These are phyloP conservation scores for Zosterops lateralis DNA, from an alignment of 2,113 vertebrate genomes.

Conservation along the genomic window DNA sequence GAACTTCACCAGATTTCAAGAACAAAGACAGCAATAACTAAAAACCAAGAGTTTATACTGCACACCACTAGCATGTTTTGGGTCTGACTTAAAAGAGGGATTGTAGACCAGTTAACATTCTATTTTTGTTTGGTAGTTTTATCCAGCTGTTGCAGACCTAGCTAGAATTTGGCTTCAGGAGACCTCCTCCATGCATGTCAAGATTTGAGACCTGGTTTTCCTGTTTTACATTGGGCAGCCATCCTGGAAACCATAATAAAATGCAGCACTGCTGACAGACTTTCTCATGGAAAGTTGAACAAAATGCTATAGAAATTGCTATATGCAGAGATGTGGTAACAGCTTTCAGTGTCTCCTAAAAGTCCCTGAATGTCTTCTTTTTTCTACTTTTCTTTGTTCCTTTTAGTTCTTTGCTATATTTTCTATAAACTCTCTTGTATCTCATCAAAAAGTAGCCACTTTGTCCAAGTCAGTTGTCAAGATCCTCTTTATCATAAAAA, in stretches of 20 bases:
- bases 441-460: neutral
- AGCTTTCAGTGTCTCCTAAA: neutral
- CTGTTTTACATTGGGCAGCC: constrained; percentile 7
- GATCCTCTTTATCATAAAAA: neutral
- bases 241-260: constrained; percentile 47
- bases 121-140: constrained; percentile 2
- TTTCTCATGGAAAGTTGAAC: constrained; percentile 7
- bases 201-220: constrained; percentile 34
- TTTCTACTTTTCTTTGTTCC: neutral
- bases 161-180: constrained; percentile 7
- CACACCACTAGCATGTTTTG: neutral
- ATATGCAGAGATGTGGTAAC: neutral
- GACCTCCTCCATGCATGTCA: neutral
- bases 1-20: neutral
- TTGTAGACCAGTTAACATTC: neutral
- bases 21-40: neutral
- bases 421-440: neutral
- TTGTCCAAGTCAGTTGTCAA: neutral
- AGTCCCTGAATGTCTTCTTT: neutral
- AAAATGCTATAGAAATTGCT: constrained; percentile 4
- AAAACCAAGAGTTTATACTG: neutral
- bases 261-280: constrained; percentile 7
- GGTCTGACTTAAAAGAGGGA: neutral
- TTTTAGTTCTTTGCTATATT: neutral
- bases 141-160: neutral